phyloP scores from a whole-genome alignment of 2,888 invertebrate species.

The Drosophila lutescens region DNA sequence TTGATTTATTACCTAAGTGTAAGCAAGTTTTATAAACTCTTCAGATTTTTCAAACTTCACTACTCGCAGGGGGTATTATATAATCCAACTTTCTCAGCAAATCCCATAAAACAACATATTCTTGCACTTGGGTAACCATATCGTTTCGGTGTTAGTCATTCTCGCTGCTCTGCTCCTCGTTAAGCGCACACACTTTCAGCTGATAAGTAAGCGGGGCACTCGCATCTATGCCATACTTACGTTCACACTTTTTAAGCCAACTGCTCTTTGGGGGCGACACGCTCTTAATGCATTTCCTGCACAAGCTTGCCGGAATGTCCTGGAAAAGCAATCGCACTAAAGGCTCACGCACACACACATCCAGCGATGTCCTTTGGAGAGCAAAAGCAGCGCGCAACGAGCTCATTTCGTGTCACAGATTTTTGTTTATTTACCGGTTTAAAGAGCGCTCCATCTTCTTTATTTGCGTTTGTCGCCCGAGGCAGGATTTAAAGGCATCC shows the following conservation, averaged over 20 bases:
- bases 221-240: slow-evolving; percentile 8
- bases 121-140: slow-evolving; percentile 4
- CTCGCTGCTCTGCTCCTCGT: slow-evolving; percentile 12
- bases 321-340: slow-evolving; percentile 45
- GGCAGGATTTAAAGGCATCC: slow-evolving; percentile 13
- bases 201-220: slow-evolving; percentile 24
- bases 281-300: slow-evolving; percentile 67
- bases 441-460: slow-evolving; percentile 28
- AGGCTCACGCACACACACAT: slow-evolving; percentile 12
- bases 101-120: slow-evolving; percentile 12
- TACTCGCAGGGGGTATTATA: too few species aligned
- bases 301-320: slow-evolving; percentile 41
- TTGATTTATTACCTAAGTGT: too few species aligned
- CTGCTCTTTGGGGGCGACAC: slow-evolving; percentile 44
- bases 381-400: slow-evolving; percentile 30
- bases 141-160: slow-evolving; percentile 19
- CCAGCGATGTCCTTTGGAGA: slow-evolving; percentile 34
- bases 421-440: slow-evolving; percentile 49
- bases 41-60: too few species aligned
- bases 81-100: too few species aligned
- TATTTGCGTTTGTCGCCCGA: slow-evolving; percentile 17
- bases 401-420: slow-evolving; percentile 63
- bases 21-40: too few species aligned
- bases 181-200: slow-evolving; percentile 1
- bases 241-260: slow-evolving; percentile 23